Conservation (phyloP, 2,797 vertebrate genomes). For the Myotis findleyi region DNA sequence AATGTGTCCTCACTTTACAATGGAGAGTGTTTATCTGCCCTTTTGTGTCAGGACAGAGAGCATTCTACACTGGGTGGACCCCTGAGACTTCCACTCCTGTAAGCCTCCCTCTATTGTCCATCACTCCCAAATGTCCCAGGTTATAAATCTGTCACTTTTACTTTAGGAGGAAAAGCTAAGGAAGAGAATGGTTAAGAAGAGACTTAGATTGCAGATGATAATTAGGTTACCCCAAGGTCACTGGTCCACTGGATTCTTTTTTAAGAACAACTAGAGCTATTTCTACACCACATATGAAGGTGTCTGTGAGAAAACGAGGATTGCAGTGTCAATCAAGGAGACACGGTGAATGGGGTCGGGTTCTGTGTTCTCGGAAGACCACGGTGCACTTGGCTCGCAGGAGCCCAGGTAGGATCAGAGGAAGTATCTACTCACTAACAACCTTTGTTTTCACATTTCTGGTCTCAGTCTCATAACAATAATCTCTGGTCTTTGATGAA, state of each 20-base stretch:
- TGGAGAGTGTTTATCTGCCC: neutral
- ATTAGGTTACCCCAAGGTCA: neutral
- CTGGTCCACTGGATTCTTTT: neutral
- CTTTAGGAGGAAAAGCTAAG: neutral
- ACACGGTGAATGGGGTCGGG: neutral
- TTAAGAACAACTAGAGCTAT: neutral
- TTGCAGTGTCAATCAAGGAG: neutral
- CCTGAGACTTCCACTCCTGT: neutral
- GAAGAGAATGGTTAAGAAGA: constrained; percentile 13
- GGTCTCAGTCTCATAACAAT: neutral
- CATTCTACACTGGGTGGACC: neutral
- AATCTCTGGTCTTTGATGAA: constrained; percentile 27
- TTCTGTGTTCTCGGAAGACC: neutral
- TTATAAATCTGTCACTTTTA: neutral
- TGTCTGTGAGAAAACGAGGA: neutral
- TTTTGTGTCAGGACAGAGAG: neutral
- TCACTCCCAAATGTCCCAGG: neutral
- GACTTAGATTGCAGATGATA: neutral
- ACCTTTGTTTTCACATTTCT: neutral
- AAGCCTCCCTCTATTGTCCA: neutral
- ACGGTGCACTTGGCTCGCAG: neutral
- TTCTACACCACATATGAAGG: neutral
- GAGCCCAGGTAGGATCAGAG: neutral
- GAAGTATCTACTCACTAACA: neutral
- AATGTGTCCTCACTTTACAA: neutral